Conservation (phyloP, 2,113 vertebrate genomes). For the Nestor notabilis region DNA sequence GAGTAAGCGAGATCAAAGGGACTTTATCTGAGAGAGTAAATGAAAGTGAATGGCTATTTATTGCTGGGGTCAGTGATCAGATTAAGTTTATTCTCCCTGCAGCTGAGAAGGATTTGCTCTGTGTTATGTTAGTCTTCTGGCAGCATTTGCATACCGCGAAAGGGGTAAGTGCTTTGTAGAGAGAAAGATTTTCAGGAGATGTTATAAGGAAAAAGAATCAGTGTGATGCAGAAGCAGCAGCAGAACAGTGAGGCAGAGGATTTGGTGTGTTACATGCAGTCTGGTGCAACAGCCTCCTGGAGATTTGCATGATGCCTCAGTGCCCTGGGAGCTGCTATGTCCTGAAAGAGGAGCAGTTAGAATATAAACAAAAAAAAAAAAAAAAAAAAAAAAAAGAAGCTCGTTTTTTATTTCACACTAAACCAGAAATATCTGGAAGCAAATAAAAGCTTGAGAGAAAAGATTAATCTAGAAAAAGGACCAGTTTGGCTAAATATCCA, state of each 20-base stretch:
- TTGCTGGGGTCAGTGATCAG: slow-evolving; percentile 41
- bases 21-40: not conserved
- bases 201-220: not conserved
- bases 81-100: slow-evolving; percentile 40
- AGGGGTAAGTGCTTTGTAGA: not conserved
- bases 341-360: not conserved
- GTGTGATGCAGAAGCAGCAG: not conserved
- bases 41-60: not conserved
- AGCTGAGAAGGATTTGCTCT: slow-evolving; percentile 52
- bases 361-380: not conserved
- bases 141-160: not conserved
- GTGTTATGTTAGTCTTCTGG: slow-evolving; percentile 33
- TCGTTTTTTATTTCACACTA: not conserved
- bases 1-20: not conserved
- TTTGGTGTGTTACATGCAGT: not conserved
- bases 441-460: not conserved
- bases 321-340: not conserved
- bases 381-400: not conserved
- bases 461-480: not conserved
- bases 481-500: not conserved
- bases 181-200: slow-evolving; percentile 11
- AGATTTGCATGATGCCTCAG: not conserved
- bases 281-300: fast-evolving
- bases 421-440: not conserved
- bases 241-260: not conserved